These are phyloP conservation scores for Tamias sibiricus DNA, from an alignment of 2,113 vertebrate species.

Conservation along the genomic window DNA sequence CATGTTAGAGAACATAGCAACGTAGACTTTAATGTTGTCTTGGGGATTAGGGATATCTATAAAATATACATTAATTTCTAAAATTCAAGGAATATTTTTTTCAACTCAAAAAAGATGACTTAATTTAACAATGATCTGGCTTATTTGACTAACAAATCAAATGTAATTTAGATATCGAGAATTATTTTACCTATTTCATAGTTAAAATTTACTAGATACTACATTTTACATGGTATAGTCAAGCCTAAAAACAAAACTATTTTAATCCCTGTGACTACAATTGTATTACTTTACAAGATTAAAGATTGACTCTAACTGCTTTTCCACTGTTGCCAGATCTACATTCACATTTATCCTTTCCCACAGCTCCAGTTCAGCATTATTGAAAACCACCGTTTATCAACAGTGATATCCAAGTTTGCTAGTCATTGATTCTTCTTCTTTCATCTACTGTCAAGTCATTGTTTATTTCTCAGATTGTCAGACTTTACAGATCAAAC, in stretches of 20 bases:
- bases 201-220: neutral
- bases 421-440: slow-evolving; percentile 77
- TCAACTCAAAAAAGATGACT: neutral
- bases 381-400: slow-evolving; percentile 61
- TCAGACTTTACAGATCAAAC: slow-evolving; percentile 73
- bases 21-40: slow-evolving; percentile 8
- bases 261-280: neutral
- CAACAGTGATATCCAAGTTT: slow-evolving; percentile 68
- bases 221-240: neutral
- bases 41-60: neutral
- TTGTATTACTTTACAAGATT: slow-evolving; percentile 6
- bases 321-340: slow-evolving; percentile 18
- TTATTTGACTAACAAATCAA: slow-evolving; percentile 38
- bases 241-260: slow-evolving; percentile 41
- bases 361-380: slow-evolving; percentile 34
- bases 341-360: slow-evolving; percentile 48
- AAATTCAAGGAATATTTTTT: slow-evolving; percentile 49
- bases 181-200: slow-evolving; percentile 15
- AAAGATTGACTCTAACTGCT: neutral
- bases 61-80: neutral
- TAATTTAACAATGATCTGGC: slow-evolving; percentile 47
- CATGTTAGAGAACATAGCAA: neutral
- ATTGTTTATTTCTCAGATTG: slow-evolving; percentile 72
- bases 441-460: slow-evolving; percentile 78
- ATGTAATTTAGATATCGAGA: slow-evolving; percentile 1